A percentile compares a stretch with the other conserved stretches of the same genome.
These are phyloP conservation scores for Protonemura montana DNA, from an alignment of 2,888 invertebrate genomes.

Conservation along the genomic window DNA sequence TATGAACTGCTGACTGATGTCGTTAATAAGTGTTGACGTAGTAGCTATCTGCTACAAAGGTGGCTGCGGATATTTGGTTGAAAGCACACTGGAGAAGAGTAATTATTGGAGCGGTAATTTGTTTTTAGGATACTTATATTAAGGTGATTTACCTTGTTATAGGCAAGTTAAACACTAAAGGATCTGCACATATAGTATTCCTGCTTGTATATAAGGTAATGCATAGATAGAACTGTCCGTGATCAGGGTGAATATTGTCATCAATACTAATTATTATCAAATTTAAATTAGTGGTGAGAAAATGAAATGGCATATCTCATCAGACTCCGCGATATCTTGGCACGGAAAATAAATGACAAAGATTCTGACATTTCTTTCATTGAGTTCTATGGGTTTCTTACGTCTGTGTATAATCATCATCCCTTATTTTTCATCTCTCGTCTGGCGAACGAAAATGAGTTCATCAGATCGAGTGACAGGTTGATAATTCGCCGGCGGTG, in stretches of 20 bases:
- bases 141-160: no score
- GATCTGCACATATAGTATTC: no score
- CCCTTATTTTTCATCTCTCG: conserved; percentile 36
- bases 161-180: no score
- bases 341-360: conserved; percentile 27
- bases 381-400: conserved; percentile 26
- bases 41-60: neutral
- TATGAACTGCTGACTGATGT: neutral
- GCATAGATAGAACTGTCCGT: neutral
- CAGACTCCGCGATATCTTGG: neutral
- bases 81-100: no score
- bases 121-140: no score
- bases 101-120: no score
- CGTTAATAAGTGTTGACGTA: no score
- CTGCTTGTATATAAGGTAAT: neutral
- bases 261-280: neutral
- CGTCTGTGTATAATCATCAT: conserved; percentile 23
- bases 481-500: conserved; percentile 43
- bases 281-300: neutral
- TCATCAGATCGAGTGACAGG: conserved; percentile 45
- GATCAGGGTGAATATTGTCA: neutral
- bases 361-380: conserved; percentile 34
- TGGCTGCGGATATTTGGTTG: neutral
- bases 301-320: neutral
- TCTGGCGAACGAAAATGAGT: conserved; percentile 45